Evolutionary conservation across 2,797 vertebrate species (phyloP).

Genomic region (Pseudomugil gertrudae): DNA sequence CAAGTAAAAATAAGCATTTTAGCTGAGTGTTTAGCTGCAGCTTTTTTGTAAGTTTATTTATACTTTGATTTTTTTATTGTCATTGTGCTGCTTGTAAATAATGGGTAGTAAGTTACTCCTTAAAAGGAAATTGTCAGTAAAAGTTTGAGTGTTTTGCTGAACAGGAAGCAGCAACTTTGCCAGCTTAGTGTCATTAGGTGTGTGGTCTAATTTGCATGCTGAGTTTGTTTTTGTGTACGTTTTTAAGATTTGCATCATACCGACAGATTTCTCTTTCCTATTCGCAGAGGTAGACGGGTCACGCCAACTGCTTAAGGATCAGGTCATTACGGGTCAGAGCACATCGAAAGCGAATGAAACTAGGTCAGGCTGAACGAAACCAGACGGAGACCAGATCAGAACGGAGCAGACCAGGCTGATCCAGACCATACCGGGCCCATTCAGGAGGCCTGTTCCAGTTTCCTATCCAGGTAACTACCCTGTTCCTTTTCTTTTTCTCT

Average conservation of each 20-base stretch:
- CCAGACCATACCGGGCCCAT: slow-evolving; percentile 32
- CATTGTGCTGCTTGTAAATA: neutral
- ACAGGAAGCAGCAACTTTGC: neutral
- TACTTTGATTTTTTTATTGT: neutral
- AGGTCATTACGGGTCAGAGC: slow-evolving; percentile 20
- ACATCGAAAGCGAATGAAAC: slow-evolving; percentile 54
- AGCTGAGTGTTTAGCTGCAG: neutral
- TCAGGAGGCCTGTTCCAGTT: slow-evolving; percentile 66
- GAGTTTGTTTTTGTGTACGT: neutral
- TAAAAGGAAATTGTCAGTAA: neutral
- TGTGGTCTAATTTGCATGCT: neutral
- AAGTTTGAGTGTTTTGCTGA: neutral
- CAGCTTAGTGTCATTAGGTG: neutral
- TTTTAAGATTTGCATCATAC: neutral
- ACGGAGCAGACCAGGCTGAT: slow-evolving; percentile 48
- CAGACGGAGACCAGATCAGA: slow-evolving; percentile 41
- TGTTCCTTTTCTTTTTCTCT: neutral
- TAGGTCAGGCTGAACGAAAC: slow-evolving; percentile 47
- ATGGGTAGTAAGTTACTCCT: neutral
- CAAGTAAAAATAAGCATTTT: no score
- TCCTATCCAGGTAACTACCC: slow-evolving; percentile 68
- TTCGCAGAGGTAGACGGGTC: slow-evolving; percentile 37
- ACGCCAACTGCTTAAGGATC: slow-evolving; percentile 41
- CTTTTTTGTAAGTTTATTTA: neutral
- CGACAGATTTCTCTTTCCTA: slow-evolving; percentile 6